Percentiles rank a stretch among this genome's conserved stretches.
These are phyloP conservation scores for Pararge aegeria DNA, from an alignment of 1,140 invertebrate species.

Conservation along the genomic window DNA sequence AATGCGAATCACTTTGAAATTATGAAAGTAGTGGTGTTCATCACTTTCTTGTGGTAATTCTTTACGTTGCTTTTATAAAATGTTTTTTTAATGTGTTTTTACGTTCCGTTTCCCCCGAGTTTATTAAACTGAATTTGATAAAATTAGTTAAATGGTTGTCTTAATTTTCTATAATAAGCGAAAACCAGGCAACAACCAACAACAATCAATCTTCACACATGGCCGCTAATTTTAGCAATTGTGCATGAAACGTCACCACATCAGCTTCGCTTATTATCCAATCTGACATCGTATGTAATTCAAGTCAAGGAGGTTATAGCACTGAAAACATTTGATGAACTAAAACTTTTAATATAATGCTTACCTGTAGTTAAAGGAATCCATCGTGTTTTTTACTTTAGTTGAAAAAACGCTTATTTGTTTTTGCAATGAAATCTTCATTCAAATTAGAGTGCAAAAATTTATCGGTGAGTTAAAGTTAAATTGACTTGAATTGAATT, in stretches of 20 bases:
- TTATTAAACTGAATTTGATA: no score
- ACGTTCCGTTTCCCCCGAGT: no score
- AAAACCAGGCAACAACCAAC: no score
- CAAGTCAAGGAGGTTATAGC: background rate
- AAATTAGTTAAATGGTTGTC: no score
- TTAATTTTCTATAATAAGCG: no score
- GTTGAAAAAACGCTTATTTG: background rate
- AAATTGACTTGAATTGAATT: constrained; percentile 5
- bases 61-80: background rate
- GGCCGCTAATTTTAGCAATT: no score
- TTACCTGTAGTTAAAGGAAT: background rate
- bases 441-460: background rate
- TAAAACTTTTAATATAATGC: background rate
- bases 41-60: background rate
- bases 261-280: no score
- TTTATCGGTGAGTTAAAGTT: background rate
- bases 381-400: background rate
- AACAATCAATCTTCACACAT: no score
- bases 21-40: background rate
- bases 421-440: constrained; percentile 5
- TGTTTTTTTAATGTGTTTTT: no score
- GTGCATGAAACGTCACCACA: no score
- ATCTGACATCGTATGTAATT: no score
- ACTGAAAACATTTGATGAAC: background rate
- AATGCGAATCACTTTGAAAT: background rate